Base-by-base conservation (phyloP, 2,888 invertebrate genomes). In the Lycaena phlaeas region DNA sequence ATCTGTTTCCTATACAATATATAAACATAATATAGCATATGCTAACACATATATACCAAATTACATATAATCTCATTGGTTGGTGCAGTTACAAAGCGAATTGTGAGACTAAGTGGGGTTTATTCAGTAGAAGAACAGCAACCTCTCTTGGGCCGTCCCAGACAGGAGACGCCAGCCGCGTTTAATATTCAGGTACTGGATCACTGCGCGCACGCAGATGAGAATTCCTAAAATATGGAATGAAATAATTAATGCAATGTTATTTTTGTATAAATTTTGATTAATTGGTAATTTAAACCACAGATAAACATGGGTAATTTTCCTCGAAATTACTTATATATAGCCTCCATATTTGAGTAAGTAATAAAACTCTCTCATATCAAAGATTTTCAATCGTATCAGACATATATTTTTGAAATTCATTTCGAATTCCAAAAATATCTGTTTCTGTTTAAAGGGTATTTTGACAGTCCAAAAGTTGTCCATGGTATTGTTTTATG, bases 171-270 rank as follows among this genome's bases (percentile, higher is more conserved):
- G 89, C 95, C 95, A 95, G 47, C 94, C 94, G 42, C 94, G 89
- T 63, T 95, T 95, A 61, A 95, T 95, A 73, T 93, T 94, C 68
- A 94, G 85, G 75, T 95, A 95, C 72, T 95, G 95, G 53, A 95
- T 89, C 38, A 95, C 89, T 15, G 95, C 94, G 53, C 95, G 91
- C 27, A 94, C 89, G 74, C 94, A 95, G 74, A 95, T 95, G 59
- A 95, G 86, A 51, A 95, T 88, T 48, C 92, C 92, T 93, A 75
- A 4, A 84, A 30, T 22, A 22, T 22, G 5, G 5, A 2, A 22
- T 6, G 2, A 2, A 22, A 7, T 22, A 22, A 22, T 22, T 18
- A 4, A 18, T 4, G 18, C 18, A 18, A 3, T 18, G n/a, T n/a
- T n/a, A n/a, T n/a, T n/a, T n/a, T n/a, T n/a, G n/a, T n/a, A n/a